A percentile compares a stretch with the other conserved stretches of the same genome.
phyloP scores from a whole-genome alignment of 2,797 vertebrate genomes.

The Forpus xanthops region DNA sequence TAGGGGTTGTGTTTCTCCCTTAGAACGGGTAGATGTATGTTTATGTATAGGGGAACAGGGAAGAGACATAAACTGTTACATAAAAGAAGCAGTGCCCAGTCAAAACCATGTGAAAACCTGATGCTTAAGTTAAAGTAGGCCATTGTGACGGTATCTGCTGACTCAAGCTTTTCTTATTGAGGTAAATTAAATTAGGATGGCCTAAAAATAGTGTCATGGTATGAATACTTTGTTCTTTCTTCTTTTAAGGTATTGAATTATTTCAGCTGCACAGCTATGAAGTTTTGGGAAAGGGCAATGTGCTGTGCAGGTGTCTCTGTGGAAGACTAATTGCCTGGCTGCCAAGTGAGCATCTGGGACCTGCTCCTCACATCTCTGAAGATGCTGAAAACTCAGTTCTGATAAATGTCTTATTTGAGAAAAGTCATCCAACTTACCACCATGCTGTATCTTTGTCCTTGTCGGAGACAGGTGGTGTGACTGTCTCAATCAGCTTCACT shows the following conservation, averaged over 20 bases:
- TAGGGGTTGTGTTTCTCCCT: neutral
- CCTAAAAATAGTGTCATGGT: neutral
- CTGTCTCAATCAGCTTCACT: neutral
- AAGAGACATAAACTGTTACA: neutral
- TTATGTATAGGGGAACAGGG: neutral
- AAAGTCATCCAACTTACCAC: neutral
- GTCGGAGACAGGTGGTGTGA: neutral
- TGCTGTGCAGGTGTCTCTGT: neutral
- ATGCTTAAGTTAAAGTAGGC: neutral
- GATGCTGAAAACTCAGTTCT: neutral
- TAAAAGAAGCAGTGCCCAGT: neutral
- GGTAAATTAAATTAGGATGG: neutral
- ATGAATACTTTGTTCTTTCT: neutral
- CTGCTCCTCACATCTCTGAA: neutral
- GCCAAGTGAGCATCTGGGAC: rapidly evolving
- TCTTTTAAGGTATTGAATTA: neutral
- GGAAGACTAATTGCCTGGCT: neutral
- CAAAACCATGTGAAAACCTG: neutral
- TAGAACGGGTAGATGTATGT: neutral
- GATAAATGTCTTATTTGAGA: neutral
- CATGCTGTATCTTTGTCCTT: neutral
- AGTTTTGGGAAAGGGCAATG: neutral
- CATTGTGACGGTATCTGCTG: neutral
- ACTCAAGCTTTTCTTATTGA: neutral
- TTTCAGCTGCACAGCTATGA: neutral